Conservation (phyloP, 1,140 invertebrate genomes). For the Drosophila santomea region DNA sequence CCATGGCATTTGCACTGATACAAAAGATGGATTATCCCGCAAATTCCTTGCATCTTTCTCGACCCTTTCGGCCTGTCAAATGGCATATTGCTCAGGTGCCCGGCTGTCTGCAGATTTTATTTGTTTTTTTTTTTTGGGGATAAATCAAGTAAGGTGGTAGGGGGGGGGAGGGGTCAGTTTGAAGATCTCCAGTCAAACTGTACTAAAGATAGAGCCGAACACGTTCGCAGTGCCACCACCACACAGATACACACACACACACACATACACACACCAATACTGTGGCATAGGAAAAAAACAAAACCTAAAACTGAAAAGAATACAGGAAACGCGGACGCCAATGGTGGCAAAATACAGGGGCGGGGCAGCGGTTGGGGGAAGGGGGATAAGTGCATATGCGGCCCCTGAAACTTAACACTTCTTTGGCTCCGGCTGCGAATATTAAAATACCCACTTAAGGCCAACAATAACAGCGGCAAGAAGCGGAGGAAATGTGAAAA, state of each 20-base stretch:
- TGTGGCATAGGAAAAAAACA: neutral
- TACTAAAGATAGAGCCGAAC: conserved; percentile 77
- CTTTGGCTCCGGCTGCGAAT: conserved; percentile 69
- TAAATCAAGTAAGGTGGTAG: conserved; percentile 17
- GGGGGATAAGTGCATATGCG: conserved; percentile 69
- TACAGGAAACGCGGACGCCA: conserved; percentile 70
- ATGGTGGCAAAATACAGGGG: conserved; percentile 13
- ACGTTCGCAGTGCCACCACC: conserved; percentile 51
- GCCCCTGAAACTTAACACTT: conserved; percentile 78
- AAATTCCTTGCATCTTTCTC: conserved; percentile 11
- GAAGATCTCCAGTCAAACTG: conserved; percentile 59
- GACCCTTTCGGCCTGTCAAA: conserved; percentile 22
- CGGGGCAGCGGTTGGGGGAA: conserved; percentile 36
- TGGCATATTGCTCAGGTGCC: conserved; percentile 16
- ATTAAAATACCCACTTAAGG: conserved; percentile 80
- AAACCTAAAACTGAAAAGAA: conserved; percentile 10
- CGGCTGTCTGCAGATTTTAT: conserved; percentile 6
- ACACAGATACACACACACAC: conserved; percentile 34
- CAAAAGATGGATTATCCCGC: conserved; percentile 31
- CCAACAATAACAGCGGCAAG: conserved; percentile 58
- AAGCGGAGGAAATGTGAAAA: conserved; percentile 46
- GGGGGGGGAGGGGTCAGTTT: conserved; percentile 18
- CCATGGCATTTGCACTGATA: conserved; percentile 9
- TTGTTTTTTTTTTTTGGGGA: conserved; percentile 21
- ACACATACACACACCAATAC: conserved; percentile 29